Conservation (phyloP, 2,797 vertebrate genomes). For the Xiphophorus birchmanni region DNA sequence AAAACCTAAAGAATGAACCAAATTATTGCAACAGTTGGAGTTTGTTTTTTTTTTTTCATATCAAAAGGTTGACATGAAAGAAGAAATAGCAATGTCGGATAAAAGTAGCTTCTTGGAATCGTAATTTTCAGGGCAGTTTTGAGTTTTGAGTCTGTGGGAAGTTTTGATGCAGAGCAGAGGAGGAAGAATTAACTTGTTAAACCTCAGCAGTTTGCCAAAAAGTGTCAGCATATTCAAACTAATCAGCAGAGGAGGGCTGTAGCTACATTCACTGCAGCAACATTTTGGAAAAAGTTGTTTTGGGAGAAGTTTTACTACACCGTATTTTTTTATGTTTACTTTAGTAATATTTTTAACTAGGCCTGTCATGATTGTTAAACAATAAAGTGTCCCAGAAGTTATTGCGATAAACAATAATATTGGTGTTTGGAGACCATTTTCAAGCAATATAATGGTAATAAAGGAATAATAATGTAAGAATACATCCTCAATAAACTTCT, state of each 20-base stretch:
- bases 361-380: too few species aligned
- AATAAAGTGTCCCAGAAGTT: too few species aligned
- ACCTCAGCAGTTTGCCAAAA: constrained; percentile 26
- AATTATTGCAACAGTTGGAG: not conserved
- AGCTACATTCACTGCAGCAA: too few species aligned
- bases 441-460: too few species aligned
- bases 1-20: not conserved
- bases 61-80: not conserved
- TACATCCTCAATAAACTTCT: too few species aligned
- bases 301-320: too few species aligned
- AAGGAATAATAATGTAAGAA: too few species aligned
- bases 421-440: too few species aligned
- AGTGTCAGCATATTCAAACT: constrained; percentile 1
- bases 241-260: not conserved
- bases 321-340: too few species aligned
- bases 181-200: constrained; percentile 11
- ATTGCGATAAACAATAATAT: too few species aligned
- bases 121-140: constrained; percentile 11
- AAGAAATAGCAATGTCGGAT: not conserved
- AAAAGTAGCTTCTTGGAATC: not conserved
- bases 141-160: constrained; percentile 43
- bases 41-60: not conserved
- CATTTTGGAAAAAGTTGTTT: too few species aligned
- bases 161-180: constrained; percentile 30
- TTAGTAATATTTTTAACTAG: too few species aligned